Percentiles rank a stretch among this genome's conserved stretches.
phyloP scores from a whole-genome alignment of 2,113 vertebrate species.

The Oryzias javanicus region DNA sequence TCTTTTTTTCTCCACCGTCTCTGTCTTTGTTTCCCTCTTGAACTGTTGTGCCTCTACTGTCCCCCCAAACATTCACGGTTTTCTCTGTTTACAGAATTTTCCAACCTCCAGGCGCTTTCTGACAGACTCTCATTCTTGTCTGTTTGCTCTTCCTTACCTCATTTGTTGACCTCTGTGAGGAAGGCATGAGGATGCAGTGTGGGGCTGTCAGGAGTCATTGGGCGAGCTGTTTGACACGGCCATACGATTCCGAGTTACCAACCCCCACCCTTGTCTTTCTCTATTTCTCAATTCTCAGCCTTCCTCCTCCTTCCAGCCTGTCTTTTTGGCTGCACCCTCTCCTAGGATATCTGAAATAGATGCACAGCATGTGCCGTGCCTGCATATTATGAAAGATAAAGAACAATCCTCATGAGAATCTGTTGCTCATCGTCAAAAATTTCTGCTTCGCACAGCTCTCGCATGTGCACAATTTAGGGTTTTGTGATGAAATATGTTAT shows the following conservation, averaged over 20 bases:
- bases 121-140: slow-evolving; percentile 58
- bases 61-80: slow-evolving; percentile 35
- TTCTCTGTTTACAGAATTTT: slow-evolving; percentile 72
- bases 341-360: slow-evolving; percentile 4
- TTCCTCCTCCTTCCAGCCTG: slow-evolving; percentile 3
- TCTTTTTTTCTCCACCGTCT: background rate
- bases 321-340: slow-evolving; percentile 4
- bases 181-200: slow-evolving; percentile 42
- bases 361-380: background rate
- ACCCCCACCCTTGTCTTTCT: slow-evolving; percentile 17
- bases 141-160: slow-evolving; percentile 52
- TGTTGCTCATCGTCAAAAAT: too few relatives aligned
- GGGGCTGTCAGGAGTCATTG: slow-evolving; percentile 52
- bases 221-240: slow-evolving; percentile 43
- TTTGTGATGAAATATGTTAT: too few relatives aligned
- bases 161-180: slow-evolving; percentile 46
- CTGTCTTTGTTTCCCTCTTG: slow-evolving; percentile 10
- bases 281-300: slow-evolving; percentile 9
- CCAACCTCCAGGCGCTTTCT: slow-evolving; percentile 68
- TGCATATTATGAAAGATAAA: background rate
- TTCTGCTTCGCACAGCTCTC: too few relatives aligned
- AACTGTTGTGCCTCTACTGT: slow-evolving; percentile 7
- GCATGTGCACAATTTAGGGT: too few relatives aligned
- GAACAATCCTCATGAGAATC: too few relatives aligned
- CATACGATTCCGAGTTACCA: slow-evolving; percentile 45